Percentiles rank a stretch among this genome's conserved stretches.
Conservation (phyloP, 2,113 vertebrate species). For the Mormyrus lacerda region DNA sequence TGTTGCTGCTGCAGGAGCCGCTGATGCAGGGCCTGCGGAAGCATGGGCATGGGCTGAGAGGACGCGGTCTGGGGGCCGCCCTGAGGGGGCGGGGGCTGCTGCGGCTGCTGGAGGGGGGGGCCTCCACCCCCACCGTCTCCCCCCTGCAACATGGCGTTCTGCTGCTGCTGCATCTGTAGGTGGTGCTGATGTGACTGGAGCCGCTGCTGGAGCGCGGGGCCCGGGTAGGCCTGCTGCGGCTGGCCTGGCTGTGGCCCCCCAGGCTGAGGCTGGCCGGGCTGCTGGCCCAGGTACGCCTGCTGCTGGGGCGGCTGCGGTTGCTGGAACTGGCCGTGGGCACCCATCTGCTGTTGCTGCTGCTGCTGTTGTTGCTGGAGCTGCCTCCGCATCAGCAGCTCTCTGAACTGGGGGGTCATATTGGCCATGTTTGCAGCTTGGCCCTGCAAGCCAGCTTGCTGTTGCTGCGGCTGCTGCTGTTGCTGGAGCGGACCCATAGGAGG, state of each 20-base stretch:
- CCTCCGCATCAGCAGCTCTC: slow-evolving; percentile 78
- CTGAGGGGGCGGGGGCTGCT: slow-evolving; percentile 53
- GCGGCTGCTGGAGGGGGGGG: slow-evolving; percentile 71
- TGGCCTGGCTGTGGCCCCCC: slow-evolving; percentile 56
- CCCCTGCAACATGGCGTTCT: slow-evolving; percentile 54
- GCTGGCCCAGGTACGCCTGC: slow-evolving; percentile 79
- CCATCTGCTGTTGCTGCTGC: slow-evolving; percentile 77
- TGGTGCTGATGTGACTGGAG: slow-evolving; percentile 45
- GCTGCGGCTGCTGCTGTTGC: slow-evolving; percentile 50
- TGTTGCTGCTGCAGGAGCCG: slow-evolving; percentile 66
- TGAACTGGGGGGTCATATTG: slow-evolving; percentile 65
- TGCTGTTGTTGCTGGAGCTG: slow-evolving; percentile 63
- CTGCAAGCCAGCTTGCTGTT: slow-evolving; percentile 67
- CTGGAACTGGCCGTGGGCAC: slow-evolving; percentile 83
- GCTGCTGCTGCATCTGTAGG: slow-evolving; percentile 38
- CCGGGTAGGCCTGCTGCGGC: slow-evolving; percentile 61
- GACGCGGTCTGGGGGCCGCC: slow-evolving; percentile 37
- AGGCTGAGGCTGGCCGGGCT: slow-evolving; percentile 55
- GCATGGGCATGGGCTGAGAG: slow-evolving; percentile 51
- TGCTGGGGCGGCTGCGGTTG: slow-evolving; percentile 60
- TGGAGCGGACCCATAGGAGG: slow-evolving; percentile 75
- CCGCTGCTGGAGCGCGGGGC: slow-evolving; percentile 35
- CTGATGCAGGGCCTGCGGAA: slow-evolving; percentile 85
- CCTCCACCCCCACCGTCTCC: slow-evolving; percentile 35
- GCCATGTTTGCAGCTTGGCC: slow-evolving; percentile 73